Percentiles rank a stretch among this genome's conserved stretches.
Evolutionary conservation across 2,113 vertebrate genomes (phyloP).

Genomic region (Varanus salvator): DNA sequence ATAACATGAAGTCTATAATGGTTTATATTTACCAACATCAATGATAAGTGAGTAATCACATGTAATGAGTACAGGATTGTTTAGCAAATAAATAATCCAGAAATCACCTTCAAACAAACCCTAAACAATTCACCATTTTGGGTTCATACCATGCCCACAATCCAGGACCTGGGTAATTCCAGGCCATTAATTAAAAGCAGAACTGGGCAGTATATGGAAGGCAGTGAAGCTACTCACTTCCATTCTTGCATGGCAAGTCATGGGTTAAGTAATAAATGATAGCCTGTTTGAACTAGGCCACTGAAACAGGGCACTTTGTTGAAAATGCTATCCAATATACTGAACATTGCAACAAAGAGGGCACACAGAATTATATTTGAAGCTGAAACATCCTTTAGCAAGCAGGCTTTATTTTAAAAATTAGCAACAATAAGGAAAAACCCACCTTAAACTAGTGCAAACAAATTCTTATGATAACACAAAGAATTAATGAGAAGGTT

Average conservation of each 20-base stretch:
- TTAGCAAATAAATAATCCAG: too few relatives aligned
- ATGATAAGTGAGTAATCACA: not conserved
- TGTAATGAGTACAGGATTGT: too few relatives aligned
- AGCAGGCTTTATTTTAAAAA: not conserved
- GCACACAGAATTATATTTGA: not conserved
- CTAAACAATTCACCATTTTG: too few relatives aligned
- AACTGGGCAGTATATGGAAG: too few relatives aligned
- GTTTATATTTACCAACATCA: not conserved
- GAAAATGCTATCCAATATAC: not conserved
- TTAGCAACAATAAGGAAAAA: not conserved
- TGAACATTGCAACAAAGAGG: not conserved
- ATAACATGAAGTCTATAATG: not conserved
- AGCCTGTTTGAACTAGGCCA: too few relatives aligned
- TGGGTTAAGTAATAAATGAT: too few relatives aligned
- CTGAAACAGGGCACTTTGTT: not conserved
- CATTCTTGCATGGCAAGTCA: too few relatives aligned
- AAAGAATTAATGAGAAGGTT: not conserved
- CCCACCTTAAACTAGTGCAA: not conserved
- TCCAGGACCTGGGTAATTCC: too few relatives aligned
- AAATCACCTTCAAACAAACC: too few relatives aligned
- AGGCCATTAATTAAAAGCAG: too few relatives aligned
- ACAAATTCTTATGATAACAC: not conserved
- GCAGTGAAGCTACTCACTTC: too few relatives aligned
- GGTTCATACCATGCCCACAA: too few relatives aligned
- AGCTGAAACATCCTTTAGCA: not conserved